Conservation (phyloP, 1,140 invertebrate species). For the Arctopsyche grandis region DNA sequence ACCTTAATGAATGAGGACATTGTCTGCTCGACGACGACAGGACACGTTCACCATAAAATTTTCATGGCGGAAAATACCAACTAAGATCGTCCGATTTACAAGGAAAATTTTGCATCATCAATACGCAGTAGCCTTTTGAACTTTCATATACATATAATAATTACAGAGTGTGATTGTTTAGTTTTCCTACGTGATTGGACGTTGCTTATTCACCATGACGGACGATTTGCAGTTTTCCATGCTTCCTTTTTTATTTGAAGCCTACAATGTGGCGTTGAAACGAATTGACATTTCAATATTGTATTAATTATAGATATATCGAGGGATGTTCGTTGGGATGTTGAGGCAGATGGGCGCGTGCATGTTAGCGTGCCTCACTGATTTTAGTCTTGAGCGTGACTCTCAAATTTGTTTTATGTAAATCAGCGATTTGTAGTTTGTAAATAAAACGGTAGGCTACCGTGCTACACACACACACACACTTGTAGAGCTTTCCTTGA, state of each 20-base stretch:
- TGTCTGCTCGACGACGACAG: slow-evolving; percentile 15
- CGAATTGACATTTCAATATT: not conserved
- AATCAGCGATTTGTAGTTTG: slow-evolving; percentile 55
- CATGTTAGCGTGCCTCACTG: slow-evolving; percentile 40
- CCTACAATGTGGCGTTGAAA: not conserved
- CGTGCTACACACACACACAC: not conserved
- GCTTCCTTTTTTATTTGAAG: too few relatives aligned
- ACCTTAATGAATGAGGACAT: slow-evolving; percentile 37
- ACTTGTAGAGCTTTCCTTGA: not conserved
- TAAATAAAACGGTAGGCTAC: slow-evolving; percentile 52
- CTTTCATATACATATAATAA: too few relatives aligned
- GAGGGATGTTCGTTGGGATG: too few relatives aligned
- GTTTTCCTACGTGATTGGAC: too few relatives aligned
- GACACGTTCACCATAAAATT: slow-evolving; percentile 1
- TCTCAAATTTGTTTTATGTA: slow-evolving; percentile 55
- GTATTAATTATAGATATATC: slow-evolving; percentile 2
- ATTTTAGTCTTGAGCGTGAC: slow-evolving; percentile 55
- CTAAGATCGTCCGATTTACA: not conserved
- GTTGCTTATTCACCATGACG: too few relatives aligned
- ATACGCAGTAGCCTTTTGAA: too few relatives aligned
- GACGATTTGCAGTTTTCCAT: too few relatives aligned
- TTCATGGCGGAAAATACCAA: not conserved
- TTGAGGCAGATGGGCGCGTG: not conserved
- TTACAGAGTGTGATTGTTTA: too few relatives aligned
- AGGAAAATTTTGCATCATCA: not conserved